A percentile compares a stretch with the other conserved stretches of the same genome.
phyloP scores from a whole-genome alignment of 2,113 vertebrate species.

The Urocolius indicus region DNA sequence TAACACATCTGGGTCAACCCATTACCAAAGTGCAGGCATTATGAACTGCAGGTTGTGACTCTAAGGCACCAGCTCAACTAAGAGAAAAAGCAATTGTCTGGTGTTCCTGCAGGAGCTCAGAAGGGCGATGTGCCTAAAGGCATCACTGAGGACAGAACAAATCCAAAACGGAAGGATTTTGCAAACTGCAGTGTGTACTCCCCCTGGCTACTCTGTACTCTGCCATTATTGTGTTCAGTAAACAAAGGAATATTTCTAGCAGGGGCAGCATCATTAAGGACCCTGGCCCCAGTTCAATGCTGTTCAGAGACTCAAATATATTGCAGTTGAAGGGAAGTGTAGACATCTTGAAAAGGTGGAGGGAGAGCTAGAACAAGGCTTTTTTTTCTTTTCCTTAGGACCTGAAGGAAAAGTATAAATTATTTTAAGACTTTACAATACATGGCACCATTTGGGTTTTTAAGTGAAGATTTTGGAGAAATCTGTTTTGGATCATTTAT shows the following conservation, averaged over 20 bases:
- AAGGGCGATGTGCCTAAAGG: neutral
- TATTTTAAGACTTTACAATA: neutral
- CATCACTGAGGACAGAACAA: neutral
- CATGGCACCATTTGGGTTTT: neutral
- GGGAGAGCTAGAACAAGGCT: neutral
- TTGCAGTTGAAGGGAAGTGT: neutral
- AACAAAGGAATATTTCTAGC: neutral
- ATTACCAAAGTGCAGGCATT: constrained; percentile 7
- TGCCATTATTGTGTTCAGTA: neutral
- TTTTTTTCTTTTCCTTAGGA: neutral
- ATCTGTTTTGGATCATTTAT: neutral
- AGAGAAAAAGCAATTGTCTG: neutral
- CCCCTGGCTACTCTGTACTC: neutral
- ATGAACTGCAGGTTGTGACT: constrained; percentile 11
- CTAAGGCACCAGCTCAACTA: neutral
- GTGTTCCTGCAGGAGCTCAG: neutral
- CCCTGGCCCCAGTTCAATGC: neutral
- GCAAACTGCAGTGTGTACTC: neutral
- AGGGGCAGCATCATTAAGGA: neutral
- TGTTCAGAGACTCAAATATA: neutral
- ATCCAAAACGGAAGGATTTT: neutral
- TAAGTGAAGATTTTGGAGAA: neutral
- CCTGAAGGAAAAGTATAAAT: neutral
- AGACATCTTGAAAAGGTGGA: neutral
- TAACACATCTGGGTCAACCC: constrained; percentile 20